Conservation (phyloP, 2,888 invertebrate species). For the Theodoxus fluviatilis region DNA sequence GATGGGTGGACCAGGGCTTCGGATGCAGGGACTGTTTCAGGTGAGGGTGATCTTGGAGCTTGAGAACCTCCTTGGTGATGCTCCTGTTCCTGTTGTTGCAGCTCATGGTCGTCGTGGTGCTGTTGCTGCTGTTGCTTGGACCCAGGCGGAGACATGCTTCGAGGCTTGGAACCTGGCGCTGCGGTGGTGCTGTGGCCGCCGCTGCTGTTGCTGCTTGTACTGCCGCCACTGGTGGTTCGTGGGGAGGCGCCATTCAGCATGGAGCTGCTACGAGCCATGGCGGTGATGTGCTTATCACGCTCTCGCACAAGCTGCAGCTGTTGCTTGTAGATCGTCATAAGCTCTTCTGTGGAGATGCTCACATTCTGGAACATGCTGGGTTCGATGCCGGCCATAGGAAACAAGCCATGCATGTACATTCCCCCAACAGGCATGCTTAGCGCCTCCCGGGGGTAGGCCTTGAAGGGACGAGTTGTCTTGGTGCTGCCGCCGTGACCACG, state of each 20-base stretch:
- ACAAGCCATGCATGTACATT: conserved; percentile 51
- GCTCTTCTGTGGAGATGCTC: conserved; percentile 49
- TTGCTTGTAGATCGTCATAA: conserved; percentile 54
- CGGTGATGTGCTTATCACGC: conserved; percentile 41
- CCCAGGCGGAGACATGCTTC: too few species aligned
- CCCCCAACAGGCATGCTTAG: conserved; percentile 70
- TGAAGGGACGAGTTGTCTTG: conserved; percentile 61
- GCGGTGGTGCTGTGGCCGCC: too few species aligned
- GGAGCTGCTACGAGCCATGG: conserved; percentile 5
- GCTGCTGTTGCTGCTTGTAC: conserved; percentile 26
- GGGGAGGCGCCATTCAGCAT: background rate
- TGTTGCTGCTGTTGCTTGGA: conserved; percentile 26
- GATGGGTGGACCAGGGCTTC: too few species aligned
- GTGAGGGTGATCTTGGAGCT: too few species aligned
- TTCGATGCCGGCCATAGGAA: conserved; percentile 48
- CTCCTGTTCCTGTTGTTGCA: too few species aligned
- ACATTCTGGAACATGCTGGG: conserved; percentile 42
- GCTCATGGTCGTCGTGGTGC: conserved; percentile 23
- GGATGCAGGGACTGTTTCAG: too few species aligned
- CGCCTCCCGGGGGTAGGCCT: conserved; percentile 77
- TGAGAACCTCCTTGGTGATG: too few species aligned
- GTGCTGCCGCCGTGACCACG: too few species aligned
- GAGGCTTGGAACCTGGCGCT: too few species aligned
- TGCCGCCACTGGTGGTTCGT: conserved; percentile 5
- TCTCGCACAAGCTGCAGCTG: conserved; percentile 47